Base-by-base conservation (phyloP, 1,140 invertebrate species). In the Lamellibrachia luymesi region DNA sequence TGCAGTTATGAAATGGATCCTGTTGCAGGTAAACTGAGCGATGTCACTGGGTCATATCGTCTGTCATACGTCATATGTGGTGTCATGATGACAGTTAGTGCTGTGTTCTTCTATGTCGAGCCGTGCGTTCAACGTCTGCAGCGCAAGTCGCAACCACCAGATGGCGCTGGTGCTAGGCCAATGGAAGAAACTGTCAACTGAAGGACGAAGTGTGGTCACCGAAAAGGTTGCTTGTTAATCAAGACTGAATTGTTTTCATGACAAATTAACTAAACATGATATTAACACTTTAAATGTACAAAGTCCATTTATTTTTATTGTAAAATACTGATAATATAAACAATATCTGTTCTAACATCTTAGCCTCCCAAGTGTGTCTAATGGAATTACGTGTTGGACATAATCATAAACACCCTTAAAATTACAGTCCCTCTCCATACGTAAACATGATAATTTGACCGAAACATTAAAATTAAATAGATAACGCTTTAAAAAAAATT, bases 31-130 rank as follows among this genome's bases (percentile, higher is more conserved):
- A 91, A 50, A 51, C 25, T 91, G 91, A 50, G 91, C 13, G 91
- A 91, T 25, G 49, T 91, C 13, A 50, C 51, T n/a, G 91, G 91
- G 49, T 91, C 91, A 91, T 91, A 91, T 91, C 91, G 51, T 27
- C 13, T 51, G 91, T 91, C 91, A 91, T 91, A 50, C 25, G 49
- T 50, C 7, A 50, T 91, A 51, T 91, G 91, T 91, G 91, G 91
- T 4, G 49, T 50, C 51, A 50, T 91, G 49, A 91, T 91, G 91
- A 91, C 17, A 10, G 8, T 91, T 8, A n/a, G 91, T 50, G 13
- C 49, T n/a, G 51, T 91, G 49, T 50, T 50, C 51, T 50, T 25
- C n/a, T 51, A 50, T 17, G 22, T 91, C 17, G 91, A 91, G 25
- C 91, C 91, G 4, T 91, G 49, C 49, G n/a, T 51, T 51, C 49